Base-by-base conservation (phyloP, 2,113 vertebrate species). In the Pelmatolapia mariae region DNA sequence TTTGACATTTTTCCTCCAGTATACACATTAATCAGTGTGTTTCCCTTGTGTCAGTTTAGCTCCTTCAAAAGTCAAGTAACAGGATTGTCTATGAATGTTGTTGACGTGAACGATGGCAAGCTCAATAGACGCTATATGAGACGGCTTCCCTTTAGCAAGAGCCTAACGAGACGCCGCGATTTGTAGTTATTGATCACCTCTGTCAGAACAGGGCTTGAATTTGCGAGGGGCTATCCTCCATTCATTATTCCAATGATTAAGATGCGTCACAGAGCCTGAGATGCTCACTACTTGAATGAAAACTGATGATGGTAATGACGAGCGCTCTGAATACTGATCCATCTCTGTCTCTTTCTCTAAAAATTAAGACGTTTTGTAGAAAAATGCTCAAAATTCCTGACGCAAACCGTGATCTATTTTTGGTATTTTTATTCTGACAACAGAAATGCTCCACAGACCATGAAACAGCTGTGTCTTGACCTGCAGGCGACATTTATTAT, bases 161-260 rank as follows among this genome's bases (percentile, higher is more conserved):
- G 86, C 87, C 33, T 86, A 87, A 94, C 22, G 16, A 91, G 87
- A 89, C 26, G 10, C 47, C 26, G 80, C 13, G 84, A 90, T 93
- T 89, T 78, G 66, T 50, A 85, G 83, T 89, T 90, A 94, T 95
- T 94, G 94, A 95, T 96, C 90, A 85, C 87, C 78, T 76, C 90
- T 92, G 94, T 94, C 93, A 92, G 63, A 88, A 81, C 59, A 40
- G 90, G 86, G 86, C 85, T 88, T 53, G 50, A 87, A 93, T 66
- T 88, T 88, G 90, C 84, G 80, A 63, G 36, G 43, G 80, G 86
- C 88, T 73, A 85, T 91, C 89, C 87, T 90, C 71, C 81, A 88
- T 85, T 93, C 88, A 94, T 94, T 93, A 94, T 80, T 47, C 71
- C 73, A 63, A 24, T 89, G 85, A 92, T 94, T 93, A 90, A 83